Evolutionary conservation across 1,140 invertebrate genomes (phyloP), one percentile per base, ranked within the genome.

Genomic region (Drosophila cardini): DNA sequence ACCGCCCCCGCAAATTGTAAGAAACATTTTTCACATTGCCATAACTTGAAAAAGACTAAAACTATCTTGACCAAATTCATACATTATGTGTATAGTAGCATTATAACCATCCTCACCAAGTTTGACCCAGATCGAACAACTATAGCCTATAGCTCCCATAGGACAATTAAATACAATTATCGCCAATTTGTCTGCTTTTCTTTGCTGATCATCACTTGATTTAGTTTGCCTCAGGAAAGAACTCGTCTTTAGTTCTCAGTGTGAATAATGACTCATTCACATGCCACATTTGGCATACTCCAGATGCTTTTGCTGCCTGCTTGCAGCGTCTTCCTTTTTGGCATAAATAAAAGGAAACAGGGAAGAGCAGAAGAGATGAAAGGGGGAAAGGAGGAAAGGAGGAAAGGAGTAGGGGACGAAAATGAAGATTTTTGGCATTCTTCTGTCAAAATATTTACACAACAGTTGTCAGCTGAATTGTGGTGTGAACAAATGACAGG

Each of bases 381-480:
- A 63, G 18, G 34, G 10, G 10, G 34, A 21, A 15, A 26, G 11
- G n/a, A n/a, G n/a, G n/a, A n/a, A 6, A 42, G 8, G 21, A 32
- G 10, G n/a, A 53, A 21, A 53, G 34, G 13, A 46, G 45, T 30
- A 50, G 32, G 58, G 21, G 30, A 18, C 11, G 13, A 36, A 67
- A 30, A 56, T 5, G 38, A 57, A 57, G 55, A 57, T 90, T 80
- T 86, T 90, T 90, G 85, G 81, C 85, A 90, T 90, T 90, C 85
- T 90, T 90, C 85, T 90, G 85, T 90, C 85, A 90, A 90, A 90
- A 90, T 90, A 90, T 90, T 90, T 80, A 90, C 85, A 76, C 85
- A 80, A 82, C 78, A 79, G 70, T 81, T 90, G 85, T 90, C 85
- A 86, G 82, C 58, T 70, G 65, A 36, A 53, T 43, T 34, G 48